These are phyloP conservation scores for Butastur rufipennis DNA, from an alignment of 2,113 vertebrate genomes.

Conservation along the genomic window DNA sequence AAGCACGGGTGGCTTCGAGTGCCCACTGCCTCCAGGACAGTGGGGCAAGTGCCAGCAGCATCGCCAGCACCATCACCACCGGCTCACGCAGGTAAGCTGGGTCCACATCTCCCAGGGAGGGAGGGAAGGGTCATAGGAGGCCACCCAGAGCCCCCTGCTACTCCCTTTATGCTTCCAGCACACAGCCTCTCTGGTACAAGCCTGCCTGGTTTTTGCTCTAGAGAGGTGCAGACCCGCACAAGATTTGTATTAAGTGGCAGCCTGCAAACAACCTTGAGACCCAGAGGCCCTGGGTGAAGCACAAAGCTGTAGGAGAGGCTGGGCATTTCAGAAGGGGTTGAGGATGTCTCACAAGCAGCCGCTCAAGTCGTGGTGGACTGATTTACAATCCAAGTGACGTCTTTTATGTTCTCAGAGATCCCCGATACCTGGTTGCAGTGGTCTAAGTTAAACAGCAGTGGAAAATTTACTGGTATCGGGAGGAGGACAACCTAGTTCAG, in stretches of 20 bases:
- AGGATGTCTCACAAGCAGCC: background rate
- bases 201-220: background rate
- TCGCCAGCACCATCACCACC: fast-evolving
- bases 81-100: background rate
- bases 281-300: background rate
- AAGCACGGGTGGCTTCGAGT: fast-evolving
- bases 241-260: background rate
- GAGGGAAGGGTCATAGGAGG: background rate
- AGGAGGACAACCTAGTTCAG: background rate
- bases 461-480: background rate
- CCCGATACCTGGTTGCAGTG: background rate
- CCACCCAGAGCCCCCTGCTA: fast-evolving
- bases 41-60: too few relatives aligned
- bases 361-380: background rate
- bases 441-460: background rate
- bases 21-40: background rate
- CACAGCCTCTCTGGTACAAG: background rate
- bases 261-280: background rate
- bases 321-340: background rate
- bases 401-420: background rate
- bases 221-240: background rate
- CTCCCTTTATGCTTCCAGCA: fast-evolving
- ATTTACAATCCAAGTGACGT: background rate
- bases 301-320: background rate
- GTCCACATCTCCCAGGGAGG: background rate